Percentiles rank a stretch among this genome's conserved stretches.
These are phyloP conservation scores for Troides oblongomaculatus DNA, from an alignment of 2,888 invertebrate species.

Conservation along the genomic window DNA sequence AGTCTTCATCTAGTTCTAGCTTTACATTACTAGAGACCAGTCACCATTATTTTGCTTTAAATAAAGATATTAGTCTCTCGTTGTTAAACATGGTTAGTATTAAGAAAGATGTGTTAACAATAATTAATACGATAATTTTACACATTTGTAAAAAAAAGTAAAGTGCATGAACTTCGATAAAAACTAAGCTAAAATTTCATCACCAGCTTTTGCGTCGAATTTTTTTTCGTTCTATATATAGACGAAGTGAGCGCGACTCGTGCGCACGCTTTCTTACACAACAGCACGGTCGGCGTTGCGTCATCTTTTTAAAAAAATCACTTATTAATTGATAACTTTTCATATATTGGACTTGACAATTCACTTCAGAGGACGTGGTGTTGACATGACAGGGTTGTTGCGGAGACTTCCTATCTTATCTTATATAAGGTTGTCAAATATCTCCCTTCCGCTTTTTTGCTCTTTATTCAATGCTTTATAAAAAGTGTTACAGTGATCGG, in stretches of 20 bases:
- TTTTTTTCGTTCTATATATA: conserved; percentile 11
- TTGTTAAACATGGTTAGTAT: neutral
- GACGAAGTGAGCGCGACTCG: neutral
- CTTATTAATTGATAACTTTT: conserved; percentile 1
- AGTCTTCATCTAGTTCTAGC: too few species aligned
- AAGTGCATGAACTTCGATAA: neutral
- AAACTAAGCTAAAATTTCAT: conserved; percentile 5
- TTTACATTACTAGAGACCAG: too few species aligned
- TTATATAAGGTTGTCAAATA: too few species aligned
- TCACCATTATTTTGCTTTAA: too few species aligned
- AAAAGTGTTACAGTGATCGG: too few species aligned
- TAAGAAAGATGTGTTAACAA: neutral
- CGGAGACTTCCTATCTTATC: neutral
- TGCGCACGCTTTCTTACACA: conserved; percentile 10
- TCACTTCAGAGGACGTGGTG: neutral
- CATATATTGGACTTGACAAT: conserved; percentile 8
- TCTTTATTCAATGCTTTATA: too few species aligned
- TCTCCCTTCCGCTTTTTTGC: too few species aligned
- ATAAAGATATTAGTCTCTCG: too few species aligned
- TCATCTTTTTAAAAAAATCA: conserved; percentile 18
- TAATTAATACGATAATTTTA: neutral
- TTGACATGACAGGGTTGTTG: neutral
- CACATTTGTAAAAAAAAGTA: neutral
- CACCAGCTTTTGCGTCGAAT: conserved; percentile 19
- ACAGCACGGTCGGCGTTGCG: conserved; percentile 15